Evolutionary conservation across 2,113 vertebrate species (phyloP).

Genomic region (Pterocles gutturalis): DNA sequence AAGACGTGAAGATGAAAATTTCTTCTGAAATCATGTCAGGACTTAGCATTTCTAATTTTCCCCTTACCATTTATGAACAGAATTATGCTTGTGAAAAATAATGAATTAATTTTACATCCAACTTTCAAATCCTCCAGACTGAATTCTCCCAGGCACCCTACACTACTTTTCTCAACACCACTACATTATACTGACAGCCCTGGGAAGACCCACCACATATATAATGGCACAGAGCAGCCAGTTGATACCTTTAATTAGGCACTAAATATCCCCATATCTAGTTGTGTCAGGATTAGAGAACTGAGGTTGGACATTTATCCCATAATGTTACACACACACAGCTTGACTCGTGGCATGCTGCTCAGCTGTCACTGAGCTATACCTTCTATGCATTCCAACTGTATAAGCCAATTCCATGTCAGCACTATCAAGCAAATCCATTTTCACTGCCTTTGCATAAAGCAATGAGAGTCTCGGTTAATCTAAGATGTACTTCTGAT

Average conservation of each 20-base stretch:
- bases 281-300: not conserved
- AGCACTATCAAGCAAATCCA: not conserved
- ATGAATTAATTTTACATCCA: not conserved
- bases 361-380: not conserved
- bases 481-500: not conserved
- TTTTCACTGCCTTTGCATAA: not conserved
- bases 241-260: not conserved
- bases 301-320: not conserved
- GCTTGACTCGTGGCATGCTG: not conserved
- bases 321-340: not conserved
- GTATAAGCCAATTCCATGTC: not conserved
- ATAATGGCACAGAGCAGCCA: not conserved
- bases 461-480: not conserved
- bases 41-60: not conserved
- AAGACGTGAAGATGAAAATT: not conserved
- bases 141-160: not conserved
- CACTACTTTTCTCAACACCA: not conserved
- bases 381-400: not conserved
- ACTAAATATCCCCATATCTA: not conserved
- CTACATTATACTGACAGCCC: not conserved
- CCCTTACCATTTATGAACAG: not conserved
- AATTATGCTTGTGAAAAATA: not conserved
- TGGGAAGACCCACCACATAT: not conserved
- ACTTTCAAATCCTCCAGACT: not conserved
- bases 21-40: not conserved